These are phyloP conservation scores for Heliothis subflexa DNA, from an alignment of 1,140 invertebrate species.

Conservation along the genomic window DNA sequence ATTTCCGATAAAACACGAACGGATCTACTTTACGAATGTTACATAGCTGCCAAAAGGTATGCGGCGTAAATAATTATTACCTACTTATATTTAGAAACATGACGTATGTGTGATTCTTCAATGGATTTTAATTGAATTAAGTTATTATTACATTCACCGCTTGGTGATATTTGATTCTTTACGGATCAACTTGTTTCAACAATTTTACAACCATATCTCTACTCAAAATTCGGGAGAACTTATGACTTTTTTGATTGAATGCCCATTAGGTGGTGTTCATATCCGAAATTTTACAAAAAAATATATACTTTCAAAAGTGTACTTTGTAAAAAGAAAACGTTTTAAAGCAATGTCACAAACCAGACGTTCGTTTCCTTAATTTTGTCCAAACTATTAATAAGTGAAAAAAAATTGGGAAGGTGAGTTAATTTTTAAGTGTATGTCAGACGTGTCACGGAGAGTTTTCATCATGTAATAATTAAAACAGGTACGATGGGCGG, in stretches of 20 bases:
- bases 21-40: not conserved
- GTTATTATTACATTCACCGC: not conserved
- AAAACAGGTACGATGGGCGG: constrained; percentile 97
- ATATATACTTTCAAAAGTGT: not conserved
- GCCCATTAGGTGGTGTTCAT: not conserved
- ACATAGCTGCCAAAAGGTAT: constrained; percentile 5
- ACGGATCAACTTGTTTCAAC: constrained; percentile 32
- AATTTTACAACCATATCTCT: constrained; percentile 54
- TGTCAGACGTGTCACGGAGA: constrained; percentile 45
- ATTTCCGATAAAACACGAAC: not conserved
- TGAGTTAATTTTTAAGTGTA: constrained; percentile 58
- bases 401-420: constrained; percentile 52
- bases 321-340: not conserved
- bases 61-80: not conserved
- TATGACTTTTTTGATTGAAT: not conserved
- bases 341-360: not conserved
- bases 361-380: constrained; percentile 1
- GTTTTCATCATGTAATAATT: constrained; percentile 78
- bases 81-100: not conserved
- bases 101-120: not conserved
- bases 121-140: constrained; percentile 10
- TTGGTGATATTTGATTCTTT: constrained; percentile 11
- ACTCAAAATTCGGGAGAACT: constrained; percentile 23
- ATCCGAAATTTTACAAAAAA: not conserved
- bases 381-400: not conserved